Evolutionary conservation across 1,140 invertebrate genomes (phyloP), one percentile per base, ranked within the genome.

Genomic region (Daktulosphaira vitifoliae): DNA sequence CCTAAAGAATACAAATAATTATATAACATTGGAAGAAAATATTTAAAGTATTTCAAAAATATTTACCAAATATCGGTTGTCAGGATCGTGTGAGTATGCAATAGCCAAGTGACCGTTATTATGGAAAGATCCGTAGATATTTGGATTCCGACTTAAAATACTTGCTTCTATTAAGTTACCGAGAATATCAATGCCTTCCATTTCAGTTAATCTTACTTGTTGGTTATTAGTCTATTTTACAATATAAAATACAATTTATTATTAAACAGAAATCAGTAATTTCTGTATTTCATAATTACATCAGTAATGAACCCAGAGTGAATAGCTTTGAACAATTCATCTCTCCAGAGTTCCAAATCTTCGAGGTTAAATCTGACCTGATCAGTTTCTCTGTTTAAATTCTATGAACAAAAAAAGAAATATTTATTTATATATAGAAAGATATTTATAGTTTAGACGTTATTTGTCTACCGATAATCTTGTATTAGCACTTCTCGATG

Each of bases 121-220:
- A 71, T 90, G 87, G 54, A 84, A 71, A 71, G 86, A 81, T 15
- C 87, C 87, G 68, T 89, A 90, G 48, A 83, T 75, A 11, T 79
- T 79, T 3, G 72, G 74, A 72, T 92, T 89, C 0, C 81, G 79
- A 11, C 84, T 85, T 5, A 89, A 72, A 38, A 82, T 81, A 13
- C 83, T 85, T 0, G 83, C 78, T 74, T 92, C 89, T 68, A 92
- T 79, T 62, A 91, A 81, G 71, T 91, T 88, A 5, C 88, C 89
- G 3, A 92, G 75, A 25, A 85, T 77, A 69, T 93, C 86, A 62
- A 92, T 90, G 8, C 89, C 89, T 1, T 78, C 81, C 2, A 76
- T 74, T 70, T 89, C 86, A 50, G 80, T 81, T 25, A 89, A 69
- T 0, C 72, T 70, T 6, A 84, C 71, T 1, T 74, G 75, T 52